phyloP scores from a whole-genome alignment of 1,140 invertebrate species.

The Drosophila burlai region DNA sequence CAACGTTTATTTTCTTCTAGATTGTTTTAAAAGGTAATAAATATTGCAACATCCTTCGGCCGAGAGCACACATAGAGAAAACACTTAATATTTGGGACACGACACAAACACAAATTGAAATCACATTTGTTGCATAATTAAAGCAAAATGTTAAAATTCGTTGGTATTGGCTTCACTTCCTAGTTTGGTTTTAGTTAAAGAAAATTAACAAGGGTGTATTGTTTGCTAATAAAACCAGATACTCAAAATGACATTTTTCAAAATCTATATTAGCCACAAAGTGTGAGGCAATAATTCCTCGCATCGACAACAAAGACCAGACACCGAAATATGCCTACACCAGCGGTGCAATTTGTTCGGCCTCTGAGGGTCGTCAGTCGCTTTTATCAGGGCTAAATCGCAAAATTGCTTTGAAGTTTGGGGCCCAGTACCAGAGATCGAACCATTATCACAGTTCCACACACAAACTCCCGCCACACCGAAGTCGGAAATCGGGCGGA shows the following conservation, averaged over 20 bases:
- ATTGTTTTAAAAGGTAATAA: no score
- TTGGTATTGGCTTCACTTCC: no score
- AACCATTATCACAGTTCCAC: constrained; percentile 8
- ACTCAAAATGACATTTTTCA: background rate
- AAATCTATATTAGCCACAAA: constrained; percentile 6
- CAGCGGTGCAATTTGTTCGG: constrained; percentile 16
- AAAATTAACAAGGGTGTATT: background rate
- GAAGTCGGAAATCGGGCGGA: constrained; percentile 23
- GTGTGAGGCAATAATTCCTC: background rate
- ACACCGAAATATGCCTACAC: background rate
- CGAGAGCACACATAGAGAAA: background rate
- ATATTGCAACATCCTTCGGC: no score
- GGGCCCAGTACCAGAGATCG: background rate
- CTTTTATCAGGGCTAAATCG: constrained; percentile 17
- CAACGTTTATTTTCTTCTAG: background rate
- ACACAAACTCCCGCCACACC: constrained; percentile 10
- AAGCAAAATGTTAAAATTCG: background rate
- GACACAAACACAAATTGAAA: background rate
- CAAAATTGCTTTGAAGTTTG: constrained; percentile 39
- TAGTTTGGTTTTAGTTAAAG: background rate
- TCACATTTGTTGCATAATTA: background rate
- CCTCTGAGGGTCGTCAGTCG: constrained; percentile 5
- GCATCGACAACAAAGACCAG: background rate
- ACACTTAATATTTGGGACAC: background rate
- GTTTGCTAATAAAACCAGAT: background rate